These are phyloP conservation scores for Poeciliopsis prolifica DNA, from an alignment of 2,113 vertebrate species.

Conservation along the genomic window DNA sequence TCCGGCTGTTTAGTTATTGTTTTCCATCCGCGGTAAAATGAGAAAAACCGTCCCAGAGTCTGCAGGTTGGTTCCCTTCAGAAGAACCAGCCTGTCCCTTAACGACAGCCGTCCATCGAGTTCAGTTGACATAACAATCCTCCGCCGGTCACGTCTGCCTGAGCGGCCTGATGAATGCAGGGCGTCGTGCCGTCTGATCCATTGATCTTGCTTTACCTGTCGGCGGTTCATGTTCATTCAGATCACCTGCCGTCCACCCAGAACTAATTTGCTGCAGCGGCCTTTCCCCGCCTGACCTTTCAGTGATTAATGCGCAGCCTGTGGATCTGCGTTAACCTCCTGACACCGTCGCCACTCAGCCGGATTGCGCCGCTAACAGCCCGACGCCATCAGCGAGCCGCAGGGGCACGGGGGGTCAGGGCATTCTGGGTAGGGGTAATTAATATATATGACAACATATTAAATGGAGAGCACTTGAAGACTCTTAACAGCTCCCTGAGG, in stretches of 20 bases:
- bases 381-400: slow-evolving; percentile 25
- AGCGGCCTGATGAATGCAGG: slow-evolving; percentile 17
- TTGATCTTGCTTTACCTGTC: slow-evolving; percentile 13
- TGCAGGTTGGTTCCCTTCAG: too few species aligned
- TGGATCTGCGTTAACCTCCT: slow-evolving; percentile 47
- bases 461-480: slow-evolving; percentile 31
- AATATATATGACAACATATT: slow-evolving; percentile 58
- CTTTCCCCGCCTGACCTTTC: slow-evolving; percentile 56
- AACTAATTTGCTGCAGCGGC: slow-evolving; percentile 42
- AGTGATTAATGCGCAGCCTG: slow-evolving; percentile 56
- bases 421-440: slow-evolving; percentile 49
- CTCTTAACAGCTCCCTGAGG: slow-evolving; percentile 26
- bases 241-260: slow-evolving; percentile 40
- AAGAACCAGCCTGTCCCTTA: too few species aligned
- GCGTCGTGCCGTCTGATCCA: background rate
- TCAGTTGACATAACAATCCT: background rate
- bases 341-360: slow-evolving; percentile 38
- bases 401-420: slow-evolving; percentile 15
- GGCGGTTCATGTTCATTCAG: slow-evolving; percentile 38
- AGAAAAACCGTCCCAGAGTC: background rate
- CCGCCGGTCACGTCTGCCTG: background rate
- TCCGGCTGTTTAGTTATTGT: slow-evolving; percentile 6
- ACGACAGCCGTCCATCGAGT: too few species aligned
- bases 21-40: slow-evolving; percentile 5
- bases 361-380: slow-evolving; percentile 10